Conservation (phyloP, 2,113 vertebrate species). For the Narcine bancroftii region DNA sequence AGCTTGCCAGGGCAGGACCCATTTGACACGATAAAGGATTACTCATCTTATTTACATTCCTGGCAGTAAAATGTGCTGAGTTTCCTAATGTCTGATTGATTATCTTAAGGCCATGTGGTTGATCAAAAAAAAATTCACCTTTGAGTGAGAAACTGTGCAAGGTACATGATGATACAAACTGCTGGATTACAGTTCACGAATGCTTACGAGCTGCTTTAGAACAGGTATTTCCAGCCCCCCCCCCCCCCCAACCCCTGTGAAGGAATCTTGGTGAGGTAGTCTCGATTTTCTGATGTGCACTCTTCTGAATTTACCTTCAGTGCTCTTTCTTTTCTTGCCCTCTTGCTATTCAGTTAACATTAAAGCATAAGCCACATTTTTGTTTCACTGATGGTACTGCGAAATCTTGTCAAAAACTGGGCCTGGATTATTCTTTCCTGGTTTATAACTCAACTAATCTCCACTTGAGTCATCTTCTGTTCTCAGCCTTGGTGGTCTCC, state of each 20-base stretch:
- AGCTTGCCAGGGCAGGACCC: background rate
- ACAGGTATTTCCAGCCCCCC: background rate
- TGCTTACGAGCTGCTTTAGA: background rate
- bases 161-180: background rate
- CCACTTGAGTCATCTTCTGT: background rate
- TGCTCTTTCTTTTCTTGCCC: background rate
- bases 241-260: too few relatives aligned
- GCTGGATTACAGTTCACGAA: background rate
- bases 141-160: background rate
- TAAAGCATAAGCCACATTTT: background rate
- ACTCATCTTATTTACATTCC: slow-evolving; percentile 15
- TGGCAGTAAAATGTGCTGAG: background rate
- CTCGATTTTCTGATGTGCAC: background rate
- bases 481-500: background rate
- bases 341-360: background rate
- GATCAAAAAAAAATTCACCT: background rate
- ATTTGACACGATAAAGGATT: background rate
- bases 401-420: background rate
- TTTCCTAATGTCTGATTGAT: background rate
- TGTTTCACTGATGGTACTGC: background rate
- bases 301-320: background rate
- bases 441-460: background rate
- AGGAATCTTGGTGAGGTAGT: background rate
- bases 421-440: background rate
- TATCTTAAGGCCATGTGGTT: background rate